Base-by-base conservation (phyloP, 2,797 vertebrate genomes). In the Xenentodon cancila region DNA sequence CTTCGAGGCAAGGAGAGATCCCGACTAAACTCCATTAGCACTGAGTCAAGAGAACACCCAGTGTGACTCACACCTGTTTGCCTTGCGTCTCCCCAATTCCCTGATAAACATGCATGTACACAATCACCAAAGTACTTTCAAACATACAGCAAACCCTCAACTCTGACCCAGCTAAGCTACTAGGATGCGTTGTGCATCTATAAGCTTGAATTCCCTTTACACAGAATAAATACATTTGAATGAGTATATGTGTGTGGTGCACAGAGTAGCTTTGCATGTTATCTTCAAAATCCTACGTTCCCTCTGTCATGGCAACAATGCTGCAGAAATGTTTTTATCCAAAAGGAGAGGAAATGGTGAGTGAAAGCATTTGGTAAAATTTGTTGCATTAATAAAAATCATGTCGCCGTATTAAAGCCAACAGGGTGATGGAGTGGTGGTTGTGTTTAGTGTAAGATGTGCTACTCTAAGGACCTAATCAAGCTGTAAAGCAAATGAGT, bases 1-100 rank as follows among this genome's bases (percentile, higher is more conserved):
- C 67, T 68, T 53, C 1, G 43, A 63, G 70, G 47, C 16, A 51
- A 75, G 67, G 55, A 73, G 50, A 64, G 57, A 74, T 53, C 73
- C 37, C 46, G 71, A 82, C 80, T 87, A 69, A 84, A 82, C 75
- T 86, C 83, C 80, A 88, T 92, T 90, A 90, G 72, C 71, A 64
- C 42, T 82, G 75, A 86, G 82, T 77, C 59, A 53, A 84, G 80
- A 84, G 80, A 81, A 81, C 74, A 83, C 77, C 77, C 81, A 84
- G 79, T 74, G 74, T 82, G 83, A 80, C 75, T 81, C 77, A 81
- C 80, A 87, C 81, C 84, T 85, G 68, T 71, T 53, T 55, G 68
- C 86, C 55, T 45, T 46, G 73, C 85, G 77, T 77, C 77, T 75
- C 58, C 76, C 51, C 73, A 63, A 59, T 82, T 71, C 69, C 58